Percentiles rank a stretch among this genome's conserved stretches.
These are phyloP conservation scores for Dicerorhinus sumatrensis DNA, from an alignment of 2,113 vertebrate genomes.

Conservation along the genomic window DNA sequence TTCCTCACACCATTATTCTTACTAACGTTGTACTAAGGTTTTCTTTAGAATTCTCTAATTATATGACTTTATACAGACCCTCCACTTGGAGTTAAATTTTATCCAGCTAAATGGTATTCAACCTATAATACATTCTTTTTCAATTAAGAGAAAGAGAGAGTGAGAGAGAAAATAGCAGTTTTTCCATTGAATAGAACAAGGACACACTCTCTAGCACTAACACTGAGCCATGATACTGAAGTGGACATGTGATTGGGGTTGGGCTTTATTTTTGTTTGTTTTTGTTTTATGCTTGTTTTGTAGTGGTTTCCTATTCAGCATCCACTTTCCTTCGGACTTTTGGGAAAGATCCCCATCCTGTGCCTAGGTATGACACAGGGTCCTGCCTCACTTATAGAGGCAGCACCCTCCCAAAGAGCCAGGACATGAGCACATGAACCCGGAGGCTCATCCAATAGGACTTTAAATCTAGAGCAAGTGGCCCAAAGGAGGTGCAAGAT, in stretches of 20 bases:
- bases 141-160: not conserved
- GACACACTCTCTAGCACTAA: not conserved
- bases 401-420: not conserved
- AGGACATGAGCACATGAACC: not conserved
- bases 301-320: not conserved
- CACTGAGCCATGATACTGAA: not conserved
- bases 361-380: not conserved
- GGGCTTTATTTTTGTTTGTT: not conserved
- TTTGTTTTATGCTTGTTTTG: not conserved
- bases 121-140: not conserved
- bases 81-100: slow-evolving; percentile 12
- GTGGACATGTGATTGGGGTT: not conserved
- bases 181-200: not conserved
- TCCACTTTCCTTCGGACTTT: not conserved
- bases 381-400: not conserved
- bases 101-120: not conserved
- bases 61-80: not conserved
- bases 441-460: not conserved
- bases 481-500: not conserved
- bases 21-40: not conserved
- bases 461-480: not conserved
- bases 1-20: not conserved
- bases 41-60: slow-evolving; percentile 26
- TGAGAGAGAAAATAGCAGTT: not conserved
- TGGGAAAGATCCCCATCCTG: not conserved